These are phyloP conservation scores for Gulo gulo DNA, from an alignment of 2,113 vertebrate genomes.

Conservation along the genomic window DNA sequence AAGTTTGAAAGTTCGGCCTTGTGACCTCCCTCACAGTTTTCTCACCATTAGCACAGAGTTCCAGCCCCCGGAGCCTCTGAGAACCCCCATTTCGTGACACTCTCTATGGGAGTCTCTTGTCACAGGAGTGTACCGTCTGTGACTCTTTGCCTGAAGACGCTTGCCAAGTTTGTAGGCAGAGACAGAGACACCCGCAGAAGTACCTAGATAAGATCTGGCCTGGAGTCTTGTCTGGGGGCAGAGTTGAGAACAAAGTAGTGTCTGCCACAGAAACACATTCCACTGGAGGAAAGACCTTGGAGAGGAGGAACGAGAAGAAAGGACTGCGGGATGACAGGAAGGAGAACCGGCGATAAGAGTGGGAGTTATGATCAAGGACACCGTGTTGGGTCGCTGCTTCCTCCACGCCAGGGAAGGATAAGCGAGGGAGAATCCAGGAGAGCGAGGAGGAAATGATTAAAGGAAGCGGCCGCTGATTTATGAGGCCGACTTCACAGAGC, in stretches of 20 bases:
- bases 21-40: neutral
- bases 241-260: neutral
- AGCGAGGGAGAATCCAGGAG: neutral
- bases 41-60: neutral
- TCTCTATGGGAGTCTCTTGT: constrained; percentile 21
- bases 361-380: neutral
- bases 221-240: neutral
- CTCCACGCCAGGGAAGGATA: neutral
- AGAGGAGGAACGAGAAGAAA: neutral
- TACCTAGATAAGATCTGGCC: constrained; percentile 32
- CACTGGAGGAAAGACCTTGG: neutral
- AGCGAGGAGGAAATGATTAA: constrained; percentile 15
- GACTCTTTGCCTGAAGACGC: neutral
- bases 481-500: constrained; percentile 54
- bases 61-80: neutral
- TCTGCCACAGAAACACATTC: neutral
- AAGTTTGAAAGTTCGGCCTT: neutral
- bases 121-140: neutral
- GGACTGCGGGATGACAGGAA: neutral
- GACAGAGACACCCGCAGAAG: neutral
- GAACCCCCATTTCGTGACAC: neutral
- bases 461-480: constrained; percentile 27
- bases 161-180: constrained; percentile 26
- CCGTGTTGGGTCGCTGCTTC: neutral
- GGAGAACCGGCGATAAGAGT: neutral